A percentile compares a stretch with the other conserved stretches of the same genome.
Evolutionary conservation across 2,888 invertebrate genomes (phyloP).

Genomic region (Gryllus longicercus): DNA sequence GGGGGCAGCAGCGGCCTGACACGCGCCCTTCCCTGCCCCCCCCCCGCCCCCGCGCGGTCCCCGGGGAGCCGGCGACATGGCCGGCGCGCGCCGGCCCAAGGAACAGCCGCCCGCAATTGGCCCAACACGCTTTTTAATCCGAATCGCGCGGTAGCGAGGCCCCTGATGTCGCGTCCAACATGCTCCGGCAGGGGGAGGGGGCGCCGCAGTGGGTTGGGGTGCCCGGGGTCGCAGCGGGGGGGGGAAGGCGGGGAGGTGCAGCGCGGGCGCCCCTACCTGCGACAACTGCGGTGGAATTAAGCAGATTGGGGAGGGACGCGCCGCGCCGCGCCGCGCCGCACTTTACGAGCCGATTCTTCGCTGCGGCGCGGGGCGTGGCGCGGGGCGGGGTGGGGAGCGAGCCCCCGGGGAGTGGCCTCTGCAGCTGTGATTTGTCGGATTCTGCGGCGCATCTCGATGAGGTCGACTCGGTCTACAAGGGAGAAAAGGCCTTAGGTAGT

Average conservation of each 20-base stretch:
- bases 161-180: neutral
- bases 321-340: neutral
- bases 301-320: conserved; percentile 3
- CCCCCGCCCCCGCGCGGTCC: neutral
- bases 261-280: neutral
- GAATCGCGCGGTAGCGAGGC: neutral
- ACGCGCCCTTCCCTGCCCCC: neutral
- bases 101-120: neutral
- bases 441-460: too few species aligned
- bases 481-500: too few species aligned
- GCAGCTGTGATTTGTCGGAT: too few species aligned
- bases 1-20: neutral
- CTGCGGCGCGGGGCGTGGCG: neutral
- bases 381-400: too few species aligned
- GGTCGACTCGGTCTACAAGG: too few species aligned
- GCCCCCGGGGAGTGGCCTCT: too few species aligned
- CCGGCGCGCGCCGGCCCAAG: neutral
- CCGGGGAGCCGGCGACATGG: neutral
- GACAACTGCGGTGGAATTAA: conserved; percentile 17
- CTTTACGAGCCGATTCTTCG: conserved; percentile 17
- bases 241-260: neutral
- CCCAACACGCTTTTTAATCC: neutral
- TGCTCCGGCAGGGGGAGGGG: neutral
- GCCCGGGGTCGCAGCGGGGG: neutral
- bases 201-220: neutral